Evolutionary conservation across 30 jellyfish, hydroid and myxozoan species (phyloP).

Genomic region (Clytia hemisphaerica): DNA sequence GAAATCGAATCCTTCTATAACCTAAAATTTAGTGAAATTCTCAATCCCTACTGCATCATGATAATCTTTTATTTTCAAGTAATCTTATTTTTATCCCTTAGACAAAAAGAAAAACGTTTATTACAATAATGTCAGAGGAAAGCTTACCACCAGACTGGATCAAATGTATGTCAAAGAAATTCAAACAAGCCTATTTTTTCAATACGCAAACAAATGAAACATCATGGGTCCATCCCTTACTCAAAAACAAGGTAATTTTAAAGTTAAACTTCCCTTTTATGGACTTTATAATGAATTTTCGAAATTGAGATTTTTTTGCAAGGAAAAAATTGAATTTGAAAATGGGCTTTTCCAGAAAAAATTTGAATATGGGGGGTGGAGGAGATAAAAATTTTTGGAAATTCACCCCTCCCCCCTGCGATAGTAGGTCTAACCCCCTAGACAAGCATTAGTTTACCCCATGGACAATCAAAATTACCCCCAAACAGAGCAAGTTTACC

Average conservation of each 20-base stretch:
- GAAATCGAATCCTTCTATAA: too few species aligned
- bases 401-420: too few species aligned
- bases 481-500: too few species aligned
- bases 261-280: not conserved
- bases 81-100: constrained; percentile 27
- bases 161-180: constrained; percentile 34
- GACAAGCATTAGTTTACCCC: too few species aligned
- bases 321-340: too few species aligned
- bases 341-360: too few species aligned
- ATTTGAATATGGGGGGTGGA: too few species aligned
- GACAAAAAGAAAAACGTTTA: not conserved
- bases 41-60: not conserved
- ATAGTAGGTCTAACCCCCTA: too few species aligned
- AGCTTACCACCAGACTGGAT: constrained; percentile 79
- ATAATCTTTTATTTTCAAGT: not conserved
- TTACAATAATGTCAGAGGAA: constrained; percentile 22
- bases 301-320: too few species aligned
- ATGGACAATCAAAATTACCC: too few species aligned
- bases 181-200: constrained; percentile 35
- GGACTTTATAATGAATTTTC: not conserved
- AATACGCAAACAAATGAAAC: constrained; percentile 61
- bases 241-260: not conserved
- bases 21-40: too few species aligned
- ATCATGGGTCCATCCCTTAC: constrained; percentile 68
- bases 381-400: too few species aligned